Conservation (phyloP, 1,140 invertebrate species). For the Ladona fulva region DNA sequence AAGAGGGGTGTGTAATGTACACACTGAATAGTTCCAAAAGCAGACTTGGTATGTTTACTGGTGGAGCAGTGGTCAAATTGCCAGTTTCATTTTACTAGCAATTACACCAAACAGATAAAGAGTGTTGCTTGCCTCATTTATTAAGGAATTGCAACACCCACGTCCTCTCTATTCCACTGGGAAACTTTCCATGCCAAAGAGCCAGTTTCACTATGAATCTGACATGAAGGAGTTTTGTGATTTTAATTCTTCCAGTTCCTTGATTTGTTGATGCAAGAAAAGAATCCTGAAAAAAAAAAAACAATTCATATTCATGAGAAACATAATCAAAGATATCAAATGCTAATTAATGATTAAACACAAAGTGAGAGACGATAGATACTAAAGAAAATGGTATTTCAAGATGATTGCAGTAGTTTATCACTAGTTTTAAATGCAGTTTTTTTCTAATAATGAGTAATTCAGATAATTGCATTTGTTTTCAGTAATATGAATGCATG, state of each 20-base stretch:
- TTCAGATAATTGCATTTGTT: too few relatives aligned
- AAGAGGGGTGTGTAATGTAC: not conserved
- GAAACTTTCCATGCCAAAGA: not conserved
- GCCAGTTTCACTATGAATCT: slow-evolving; percentile 45
- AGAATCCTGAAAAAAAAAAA: slow-evolving; percentile 59
- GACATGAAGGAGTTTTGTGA: slow-evolving; percentile 86
- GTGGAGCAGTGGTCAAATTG: not conserved
- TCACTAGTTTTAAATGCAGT: too few relatives aligned
- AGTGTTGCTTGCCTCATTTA: not conserved
- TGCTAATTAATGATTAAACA: too few relatives aligned
- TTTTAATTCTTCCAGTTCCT: slow-evolving; percentile 80
- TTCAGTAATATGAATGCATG: too few relatives aligned
- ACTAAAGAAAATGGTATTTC: too few relatives aligned
- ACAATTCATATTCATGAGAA: too few relatives aligned
- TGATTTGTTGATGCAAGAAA: slow-evolving; percentile 83
- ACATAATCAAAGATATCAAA: too few relatives aligned
- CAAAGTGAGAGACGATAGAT: too few relatives aligned
- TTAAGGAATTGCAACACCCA: not conserved
- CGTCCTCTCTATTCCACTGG: not conserved
- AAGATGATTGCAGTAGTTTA: too few relatives aligned
- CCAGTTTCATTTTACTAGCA: not conserved
- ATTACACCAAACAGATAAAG: not conserved
- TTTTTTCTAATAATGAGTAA: too few relatives aligned
- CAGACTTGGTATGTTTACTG: slow-evolving; percentile 9
- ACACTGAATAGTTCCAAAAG: slow-evolving; percentile 9